A percentile compares a stretch with the other conserved stretches of the same genome.
phyloP scores from a whole-genome alignment of 2,888 invertebrate species.

The Dryobotodes eremita region DNA sequence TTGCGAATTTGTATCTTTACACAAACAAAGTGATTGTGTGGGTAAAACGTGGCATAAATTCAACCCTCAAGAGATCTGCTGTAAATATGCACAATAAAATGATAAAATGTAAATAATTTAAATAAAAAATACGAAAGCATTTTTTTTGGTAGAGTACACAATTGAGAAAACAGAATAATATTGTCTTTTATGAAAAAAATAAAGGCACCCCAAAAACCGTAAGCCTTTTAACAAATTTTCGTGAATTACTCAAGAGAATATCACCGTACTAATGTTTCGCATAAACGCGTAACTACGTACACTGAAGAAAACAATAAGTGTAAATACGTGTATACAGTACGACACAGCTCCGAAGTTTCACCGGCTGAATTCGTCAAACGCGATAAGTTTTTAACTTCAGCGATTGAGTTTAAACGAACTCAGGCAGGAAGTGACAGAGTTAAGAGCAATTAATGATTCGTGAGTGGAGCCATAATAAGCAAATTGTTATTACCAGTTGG shows the following conservation, averaged over 20 bases:
- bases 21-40: conserved; percentile 19
- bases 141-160: conserved; percentile 20
- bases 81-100: conserved; percentile 36
- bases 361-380: conserved; percentile 17
- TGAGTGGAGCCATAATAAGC: not conserved
- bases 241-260: conserved; percentile 50
- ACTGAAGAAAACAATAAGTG: conserved; percentile 56
- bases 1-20: conserved; percentile 19
- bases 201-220: conserved; percentile 16
- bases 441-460: not conserved
- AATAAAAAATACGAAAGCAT: conserved; percentile 38
- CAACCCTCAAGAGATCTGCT: conserved; percentile 5
- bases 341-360: conserved; percentile 41
- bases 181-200: conserved; percentile 26
- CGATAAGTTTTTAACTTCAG: conserved; percentile 21
- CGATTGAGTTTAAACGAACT: conserved; percentile 26
- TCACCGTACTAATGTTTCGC: conserved; percentile 40
- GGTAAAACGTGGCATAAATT: conserved; percentile 6
- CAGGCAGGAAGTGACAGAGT: conserved; percentile 10
- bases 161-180: conserved; percentile 32
- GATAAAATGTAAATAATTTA: conserved; percentile 33
- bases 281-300: conserved; percentile 38
- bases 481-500: not conserved
- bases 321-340: conserved; percentile 34
- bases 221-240: conserved; percentile 39